phyloP scores from a whole-genome alignment of 2,888 invertebrate species.

The Enchytraeus crypticus region DNA sequence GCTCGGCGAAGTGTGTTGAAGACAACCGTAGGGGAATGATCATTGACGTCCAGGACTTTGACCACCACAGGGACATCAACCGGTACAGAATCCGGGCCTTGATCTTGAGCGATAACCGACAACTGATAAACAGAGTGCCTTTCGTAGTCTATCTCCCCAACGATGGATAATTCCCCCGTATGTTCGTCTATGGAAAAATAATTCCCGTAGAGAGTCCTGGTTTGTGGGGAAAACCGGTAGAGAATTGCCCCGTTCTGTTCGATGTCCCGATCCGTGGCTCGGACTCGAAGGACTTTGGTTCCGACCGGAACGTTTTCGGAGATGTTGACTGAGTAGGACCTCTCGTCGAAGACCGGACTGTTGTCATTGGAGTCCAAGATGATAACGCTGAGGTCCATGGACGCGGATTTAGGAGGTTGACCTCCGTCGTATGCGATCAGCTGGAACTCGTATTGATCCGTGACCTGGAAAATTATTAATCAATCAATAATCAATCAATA shows the following conservation, averaged over 20 bases:
- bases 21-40: conserved; percentile 22
- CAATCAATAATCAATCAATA: too few species aligned
- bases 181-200: conserved; percentile 21
- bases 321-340: conserved; percentile 17
- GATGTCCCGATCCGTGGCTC: conserved; percentile 25
- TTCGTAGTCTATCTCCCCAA: conserved; percentile 23
- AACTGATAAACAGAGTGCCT: conserved; percentile 20
- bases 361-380: conserved; percentile 22
- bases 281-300: conserved; percentile 15
- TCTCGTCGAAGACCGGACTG: conserved; percentile 15
- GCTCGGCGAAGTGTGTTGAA: conserved; percentile 20
- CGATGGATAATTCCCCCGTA: conserved; percentile 21
- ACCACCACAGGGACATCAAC: conserved; percentile 24
- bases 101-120: conserved; percentile 22
- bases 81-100: conserved; percentile 21
- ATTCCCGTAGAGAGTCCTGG: conserved; percentile 16
- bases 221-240: conserved; percentile 24
- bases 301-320: conserved; percentile 17
- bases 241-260: conserved; percentile 23
- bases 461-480: too few species aligned
- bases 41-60: conserved; percentile 24
- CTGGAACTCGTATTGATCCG: conserved; percentile 19
- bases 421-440: conserved; percentile 26
- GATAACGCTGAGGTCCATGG: conserved; percentile 14
- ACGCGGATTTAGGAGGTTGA: conserved; percentile 10